phyloP scores from a whole-genome alignment of 2,113 vertebrate species.

The Trematomus loennbergii region DNA sequence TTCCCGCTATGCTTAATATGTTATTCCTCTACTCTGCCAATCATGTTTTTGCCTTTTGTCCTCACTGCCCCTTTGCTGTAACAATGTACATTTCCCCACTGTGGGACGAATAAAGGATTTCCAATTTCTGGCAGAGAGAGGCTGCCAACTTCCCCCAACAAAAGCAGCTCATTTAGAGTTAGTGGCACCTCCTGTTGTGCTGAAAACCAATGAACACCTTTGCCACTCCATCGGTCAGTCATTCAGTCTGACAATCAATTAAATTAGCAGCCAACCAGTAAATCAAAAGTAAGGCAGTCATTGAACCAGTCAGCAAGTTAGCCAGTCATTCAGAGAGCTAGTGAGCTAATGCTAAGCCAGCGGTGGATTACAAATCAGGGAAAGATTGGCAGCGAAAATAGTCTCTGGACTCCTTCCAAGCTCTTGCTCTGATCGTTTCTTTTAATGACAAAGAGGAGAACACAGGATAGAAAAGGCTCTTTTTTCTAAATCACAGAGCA shows the following conservation, averaged over 20 bases:
- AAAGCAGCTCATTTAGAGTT: constrained; percentile 8
- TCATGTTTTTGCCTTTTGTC: no score
- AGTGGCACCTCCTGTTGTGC: constrained; percentile 10
- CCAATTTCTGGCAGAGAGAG: no score
- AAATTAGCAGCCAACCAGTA: background rate
- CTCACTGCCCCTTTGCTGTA: no score
- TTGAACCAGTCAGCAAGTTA: constrained; percentile 21
- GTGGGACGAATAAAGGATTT: no score
- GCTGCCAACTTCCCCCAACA: constrained; percentile 1
- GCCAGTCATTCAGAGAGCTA: constrained; percentile 30
- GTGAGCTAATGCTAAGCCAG: constrained; percentile 38
- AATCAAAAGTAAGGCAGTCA: constrained; percentile 13
- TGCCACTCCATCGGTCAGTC: constrained; percentile 3
- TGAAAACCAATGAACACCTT: constrained; percentile 14
- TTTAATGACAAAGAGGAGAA: constrained; percentile 70
- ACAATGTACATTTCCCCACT: no score
- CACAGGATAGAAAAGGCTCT: constrained; percentile 43
- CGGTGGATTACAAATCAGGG: constrained; percentile 75
- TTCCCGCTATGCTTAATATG: no score
- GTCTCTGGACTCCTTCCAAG: constrained; percentile 66
- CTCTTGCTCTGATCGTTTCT: constrained; percentile 64
- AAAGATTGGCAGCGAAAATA: constrained; percentile 71
- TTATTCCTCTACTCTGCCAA: no score
- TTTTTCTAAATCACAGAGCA: constrained; percentile 39
- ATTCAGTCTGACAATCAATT: background rate